Evolutionary conservation across 1,140 invertebrate genomes (phyloP).

Genomic region (Teleopsis dalmanni): DNA sequence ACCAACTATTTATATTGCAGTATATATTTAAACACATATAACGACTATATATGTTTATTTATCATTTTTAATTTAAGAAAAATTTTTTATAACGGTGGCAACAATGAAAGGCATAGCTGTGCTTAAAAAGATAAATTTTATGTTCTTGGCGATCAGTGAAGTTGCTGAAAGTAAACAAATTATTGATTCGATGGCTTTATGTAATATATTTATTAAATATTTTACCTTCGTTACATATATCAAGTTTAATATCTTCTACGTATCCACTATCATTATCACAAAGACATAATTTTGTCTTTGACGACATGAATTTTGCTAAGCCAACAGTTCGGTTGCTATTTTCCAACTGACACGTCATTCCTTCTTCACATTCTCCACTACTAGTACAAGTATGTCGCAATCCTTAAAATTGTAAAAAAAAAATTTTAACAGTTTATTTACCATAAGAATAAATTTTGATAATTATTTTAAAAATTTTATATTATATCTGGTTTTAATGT

Average conservation of each 20-base stretch:
- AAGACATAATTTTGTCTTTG: conserved; percentile 48
- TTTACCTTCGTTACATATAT: conserved; percentile 49
- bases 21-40: no score
- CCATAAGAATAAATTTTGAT: not conserved
- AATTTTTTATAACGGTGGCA: no score
- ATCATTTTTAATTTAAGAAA: no score
- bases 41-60: no score
- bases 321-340: conserved; percentile 48
- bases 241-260: conserved; percentile 46
- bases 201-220: no score
- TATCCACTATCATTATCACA: conserved; percentile 50
- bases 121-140: no score
- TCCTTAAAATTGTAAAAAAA: conserved; percentile 31
- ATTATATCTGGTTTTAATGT: no score
- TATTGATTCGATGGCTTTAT: no score
- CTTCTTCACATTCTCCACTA: conserved; percentile 50
- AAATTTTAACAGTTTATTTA: not conserved
- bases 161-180: not conserved
- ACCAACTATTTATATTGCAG: no score
- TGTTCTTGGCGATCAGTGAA: not conserved
- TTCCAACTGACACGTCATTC: conserved; percentile 47
- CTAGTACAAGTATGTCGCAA: conserved; percentile 49
- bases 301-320: conserved; percentile 33
- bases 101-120: no score
- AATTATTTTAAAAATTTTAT: no score